These are phyloP conservation scores for Arnoldichthys spilopterus DNA, from an alignment of 2,797 vertebrate species.

Conservation along the genomic window DNA sequence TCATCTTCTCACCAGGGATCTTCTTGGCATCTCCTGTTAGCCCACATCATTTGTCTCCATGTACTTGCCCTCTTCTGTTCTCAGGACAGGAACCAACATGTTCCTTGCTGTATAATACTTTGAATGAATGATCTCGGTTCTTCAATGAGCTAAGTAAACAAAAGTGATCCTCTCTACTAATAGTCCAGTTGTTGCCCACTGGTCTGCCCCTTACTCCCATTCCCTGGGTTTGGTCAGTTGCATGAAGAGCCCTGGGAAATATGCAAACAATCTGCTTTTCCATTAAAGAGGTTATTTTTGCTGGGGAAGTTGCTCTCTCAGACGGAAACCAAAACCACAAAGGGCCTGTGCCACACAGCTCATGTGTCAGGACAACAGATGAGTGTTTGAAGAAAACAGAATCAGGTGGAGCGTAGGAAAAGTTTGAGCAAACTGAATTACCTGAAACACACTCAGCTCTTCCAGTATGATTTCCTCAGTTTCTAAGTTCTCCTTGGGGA, in stretches of 20 bases:
- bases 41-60: constrained; percentile 23
- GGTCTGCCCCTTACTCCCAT: constrained; percentile 2
- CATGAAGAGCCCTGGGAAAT: constrained; percentile 65
- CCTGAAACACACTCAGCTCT: constrained; percentile 94
- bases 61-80: constrained; percentile 15
- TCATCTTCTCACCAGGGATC: constrained; percentile 1
- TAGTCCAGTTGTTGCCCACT: constrained; percentile 13
- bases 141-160: constrained; percentile 44
- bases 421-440: constrained; percentile 55
- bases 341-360: constrained; percentile 28
- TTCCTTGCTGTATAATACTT: constrained; percentile 20
- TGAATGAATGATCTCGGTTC: constrained; percentile 19
- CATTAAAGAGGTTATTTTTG: constrained; percentile 56
- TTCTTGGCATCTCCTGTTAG: constrained; percentile 20
- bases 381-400: constrained; percentile 23
- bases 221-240: constrained; percentile 20
- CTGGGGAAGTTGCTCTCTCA: constrained; percentile 52
- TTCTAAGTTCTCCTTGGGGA: constrained; percentile 76
- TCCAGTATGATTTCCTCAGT: constrained; percentile 88
- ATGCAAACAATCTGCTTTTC: constrained; percentile 62
- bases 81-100: constrained; percentile 30
- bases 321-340: constrained; percentile 39
- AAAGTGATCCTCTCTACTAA: constrained; percentile 21
- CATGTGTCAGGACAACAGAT: constrained; percentile 41
- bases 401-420: neutral